Base-by-base conservation (phyloP, 2,797 vertebrate genomes). In the Steatocranus sp. region DNA sequence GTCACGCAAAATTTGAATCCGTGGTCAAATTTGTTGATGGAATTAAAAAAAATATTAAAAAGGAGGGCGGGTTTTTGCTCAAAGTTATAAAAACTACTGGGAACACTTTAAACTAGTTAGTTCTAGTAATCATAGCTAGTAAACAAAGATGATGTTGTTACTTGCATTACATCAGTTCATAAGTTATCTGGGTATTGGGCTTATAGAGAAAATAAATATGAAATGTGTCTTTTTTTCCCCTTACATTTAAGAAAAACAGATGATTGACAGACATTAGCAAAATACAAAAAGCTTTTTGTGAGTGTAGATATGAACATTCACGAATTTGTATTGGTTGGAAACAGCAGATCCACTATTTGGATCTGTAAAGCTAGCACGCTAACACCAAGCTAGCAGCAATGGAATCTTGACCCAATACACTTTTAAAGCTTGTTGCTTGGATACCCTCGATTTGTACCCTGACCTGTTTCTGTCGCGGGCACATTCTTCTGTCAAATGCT, bases 21-120 rank as follows among this genome's bases (percentile, higher is more conserved):
- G 2, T 58, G 2, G 9, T 18, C 1, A 0, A 58, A 58, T 18
- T 58, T 30, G 15, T 56, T 32, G 27, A 58, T 32, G 15, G 0
- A 1, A 58, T 58, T 58, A 4, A 1, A 0, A 4, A 7, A n/a
- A n/a, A n/a, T n/a, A n/a, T n/a, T n/a, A 2, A 2, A 56, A 58
- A 32, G 15, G 1, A 1, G 27, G 54, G 54, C 0, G 0, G 54
- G 27, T 58, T 58, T 58, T 58, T 58, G 9, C 15, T 32, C 15
- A 11, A 56, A 56, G 54, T 58, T 58, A 32, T 58, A 58, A 58
- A 58, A 63, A 38, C 18, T 63, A n/a, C 56, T 61, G 32, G 3
- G 17, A n/a, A 36, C 2, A 11, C 56, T 2, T 61, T n/a, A 34
- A 38, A 63, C 0, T 32, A n/a, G 27, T 18, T 58, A n/a, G 30